These are phyloP conservation scores for Macaca nemestrina DNA, from an alignment of 2,113 vertebrate genomes.

Conservation along the genomic window DNA sequence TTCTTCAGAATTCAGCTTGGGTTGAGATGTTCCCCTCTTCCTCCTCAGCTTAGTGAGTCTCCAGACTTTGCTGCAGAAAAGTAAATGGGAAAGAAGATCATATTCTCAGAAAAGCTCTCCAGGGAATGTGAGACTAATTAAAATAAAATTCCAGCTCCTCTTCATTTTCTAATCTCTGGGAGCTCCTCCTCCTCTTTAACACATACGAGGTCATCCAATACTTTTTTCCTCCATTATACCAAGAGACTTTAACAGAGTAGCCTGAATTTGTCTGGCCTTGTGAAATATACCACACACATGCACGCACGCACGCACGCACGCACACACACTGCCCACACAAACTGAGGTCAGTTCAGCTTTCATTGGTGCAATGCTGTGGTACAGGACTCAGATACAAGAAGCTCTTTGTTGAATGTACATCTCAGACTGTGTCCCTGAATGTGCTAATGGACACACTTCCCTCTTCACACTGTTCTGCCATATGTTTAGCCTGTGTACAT, in stretches of 20 bases:
- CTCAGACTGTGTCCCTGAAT: not conserved
- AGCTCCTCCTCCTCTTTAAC: not conserved
- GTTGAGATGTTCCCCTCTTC: not conserved
- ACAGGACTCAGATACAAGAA: constrained; percentile 42
- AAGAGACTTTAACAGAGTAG: not conserved
- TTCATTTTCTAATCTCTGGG: constrained; percentile 51
- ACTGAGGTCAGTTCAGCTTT: constrained; percentile 76
- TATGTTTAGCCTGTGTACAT: constrained; percentile 28
- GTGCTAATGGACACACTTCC: constrained; percentile 29
- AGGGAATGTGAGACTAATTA: constrained; percentile 65
- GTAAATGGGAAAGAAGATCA: constrained; percentile 53
- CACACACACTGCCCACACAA: constrained; percentile 34
- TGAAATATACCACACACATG: not conserved
- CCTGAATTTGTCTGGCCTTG: not conserved
- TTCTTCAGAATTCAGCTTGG: constrained; percentile 66
- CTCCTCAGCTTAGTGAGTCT: constrained; percentile 43
- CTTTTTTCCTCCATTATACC: constrained; percentile 34
- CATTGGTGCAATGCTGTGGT: constrained; percentile 44
- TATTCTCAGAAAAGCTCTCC: constrained; percentile 68
- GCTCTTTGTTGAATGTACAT: constrained; percentile 58
- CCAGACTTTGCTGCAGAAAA: constrained; percentile 45
- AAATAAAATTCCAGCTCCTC: constrained; percentile 52
- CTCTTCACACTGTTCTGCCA: constrained; percentile 53
- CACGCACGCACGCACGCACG: not conserved
- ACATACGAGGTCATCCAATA: constrained; percentile 25